Evolutionary conservation across 2,888 invertebrate genomes (phyloP), one percentile per base, ranked within the genome.

Genomic region (Neuroscelio doddi): DNA sequence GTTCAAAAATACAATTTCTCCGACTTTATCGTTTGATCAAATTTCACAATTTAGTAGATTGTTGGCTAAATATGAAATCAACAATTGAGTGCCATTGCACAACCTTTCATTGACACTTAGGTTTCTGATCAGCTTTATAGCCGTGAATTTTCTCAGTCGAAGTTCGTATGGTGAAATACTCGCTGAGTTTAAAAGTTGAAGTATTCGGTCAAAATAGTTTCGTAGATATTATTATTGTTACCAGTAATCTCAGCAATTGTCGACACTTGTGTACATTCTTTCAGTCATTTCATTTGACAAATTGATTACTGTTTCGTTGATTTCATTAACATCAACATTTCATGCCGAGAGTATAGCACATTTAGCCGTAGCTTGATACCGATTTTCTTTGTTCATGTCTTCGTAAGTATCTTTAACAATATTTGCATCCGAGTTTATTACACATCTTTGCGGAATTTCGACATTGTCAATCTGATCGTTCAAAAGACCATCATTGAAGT

Each of bases 291-390:
- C 34, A 26, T 52, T 45, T n/a, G 51, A 26, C 12, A 53, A 30
- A n/a, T 44, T 30, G 2, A 62, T 16, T 9, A 56, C 56, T 52
- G 44, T 41, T 46, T 46, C 2, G 41, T 73, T 72, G 1, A 73
- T 67, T 53, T 68, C 66, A 47, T 69, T 49, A 5, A 69, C 71
- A 44, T 73, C 70, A 4, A 47, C 42, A 64, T 72, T 72, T 38
- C 49, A n/a, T 5, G 49, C 38, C 5, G 49, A 49, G 1, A 49
- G 36, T 15, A 49, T 49, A 26, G 47, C 47, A 36, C 27, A 36
- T 9, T 42, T 42, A 7, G 47, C 47, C n/a, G 14, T 1, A n/a
- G 32, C 1, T 12, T 9, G 4, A 16, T 36, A 36, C 15, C 16
- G 2, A 7, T 15, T 36, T 5, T 7, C 3, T 5, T 5, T 49